A percentile compares a stretch with the other conserved stretches of the same genome.
These are phyloP conservation scores for Centropus unirufus DNA, from an alignment of 2,113 vertebrate genomes.

Conservation along the genomic window DNA sequence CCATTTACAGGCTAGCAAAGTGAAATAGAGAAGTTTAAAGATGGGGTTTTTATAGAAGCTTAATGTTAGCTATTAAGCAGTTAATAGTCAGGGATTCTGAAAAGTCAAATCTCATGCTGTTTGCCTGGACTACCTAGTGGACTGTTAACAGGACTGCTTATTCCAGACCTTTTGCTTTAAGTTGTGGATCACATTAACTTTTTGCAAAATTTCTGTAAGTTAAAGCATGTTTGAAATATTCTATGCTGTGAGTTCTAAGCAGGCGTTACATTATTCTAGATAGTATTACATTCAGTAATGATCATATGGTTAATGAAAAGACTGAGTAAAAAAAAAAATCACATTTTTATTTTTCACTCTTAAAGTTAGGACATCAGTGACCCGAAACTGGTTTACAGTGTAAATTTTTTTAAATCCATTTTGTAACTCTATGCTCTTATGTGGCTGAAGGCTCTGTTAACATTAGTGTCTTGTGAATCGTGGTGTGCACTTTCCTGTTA, in stretches of 20 bases:
- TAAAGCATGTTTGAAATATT: not conserved
- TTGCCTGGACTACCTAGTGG: not conserved
- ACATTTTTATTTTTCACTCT: not conserved
- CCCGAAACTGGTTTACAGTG: not conserved
- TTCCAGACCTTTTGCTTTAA: not conserved
- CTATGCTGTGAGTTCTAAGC: not conserved
- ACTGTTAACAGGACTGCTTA: not conserved
- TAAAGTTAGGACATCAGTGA: not conserved
- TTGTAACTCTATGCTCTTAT: not conserved
- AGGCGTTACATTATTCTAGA: not conserved
- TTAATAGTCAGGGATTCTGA: not conserved
- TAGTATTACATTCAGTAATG: not conserved
- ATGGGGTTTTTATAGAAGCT: not conserved
- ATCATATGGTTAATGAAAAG: not conserved
- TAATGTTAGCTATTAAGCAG: not conserved
- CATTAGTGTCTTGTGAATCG: not conserved
- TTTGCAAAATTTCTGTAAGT: not conserved
- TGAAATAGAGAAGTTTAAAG: not conserved
- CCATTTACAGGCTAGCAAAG: slow-evolving; percentile 6
- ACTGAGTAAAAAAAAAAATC: not conserved
- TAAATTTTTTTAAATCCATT: not conserved
- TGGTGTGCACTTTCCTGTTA: not conserved
- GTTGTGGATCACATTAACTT: not conserved
- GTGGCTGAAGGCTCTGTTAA: not conserved
- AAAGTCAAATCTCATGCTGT: not conserved